Percentiles rank a stretch among this genome's conserved stretches.
These are phyloP conservation scores for Rotaria macrura DNA, from an alignment of 2,888 invertebrate genomes.

Conservation along the genomic window DNA sequence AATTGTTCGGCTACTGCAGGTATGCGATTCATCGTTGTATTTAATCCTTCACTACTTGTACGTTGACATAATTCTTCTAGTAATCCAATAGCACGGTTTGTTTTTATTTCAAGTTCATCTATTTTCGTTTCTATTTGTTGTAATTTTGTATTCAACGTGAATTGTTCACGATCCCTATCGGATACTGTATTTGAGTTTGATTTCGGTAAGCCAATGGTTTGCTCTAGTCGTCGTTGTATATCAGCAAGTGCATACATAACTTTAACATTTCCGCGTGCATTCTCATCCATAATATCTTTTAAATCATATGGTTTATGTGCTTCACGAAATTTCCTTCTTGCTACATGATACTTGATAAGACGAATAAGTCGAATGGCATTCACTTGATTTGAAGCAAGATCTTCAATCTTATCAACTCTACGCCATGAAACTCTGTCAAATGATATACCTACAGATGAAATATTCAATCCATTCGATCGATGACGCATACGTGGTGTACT, in stretches of 20 bases:
- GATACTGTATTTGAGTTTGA: not conserved
- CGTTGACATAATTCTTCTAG: not conserved
- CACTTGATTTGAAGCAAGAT: not conserved
- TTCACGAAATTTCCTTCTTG: not conserved
- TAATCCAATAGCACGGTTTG: not conserved
- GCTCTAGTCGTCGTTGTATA: conserved; percentile 16
- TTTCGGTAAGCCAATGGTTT: conserved; percentile 5
- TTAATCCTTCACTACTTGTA: not conserved
- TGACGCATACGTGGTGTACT: not conserved
- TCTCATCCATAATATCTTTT: conserved; percentile 21
- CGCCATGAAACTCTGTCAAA: not conserved
- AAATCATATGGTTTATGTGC: conserved; percentile 20
- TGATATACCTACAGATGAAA: not conserved
- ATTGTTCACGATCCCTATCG: conserved; percentile 5
- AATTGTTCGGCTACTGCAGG: not conserved
- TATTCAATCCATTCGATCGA: not conserved
- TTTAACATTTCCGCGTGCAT: conserved; percentile 7
- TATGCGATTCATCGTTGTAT: not conserved
- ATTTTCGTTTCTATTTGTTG: not conserved
- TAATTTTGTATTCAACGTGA: not conserved
- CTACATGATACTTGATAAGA: not conserved
- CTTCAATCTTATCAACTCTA: not conserved
- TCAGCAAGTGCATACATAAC: conserved; percentile 7
- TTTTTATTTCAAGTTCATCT: not conserved
- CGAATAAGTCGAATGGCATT: not conserved